Conservation (phyloP, 2,888 invertebrate genomes). For the Pasiphila rectangulata region DNA sequence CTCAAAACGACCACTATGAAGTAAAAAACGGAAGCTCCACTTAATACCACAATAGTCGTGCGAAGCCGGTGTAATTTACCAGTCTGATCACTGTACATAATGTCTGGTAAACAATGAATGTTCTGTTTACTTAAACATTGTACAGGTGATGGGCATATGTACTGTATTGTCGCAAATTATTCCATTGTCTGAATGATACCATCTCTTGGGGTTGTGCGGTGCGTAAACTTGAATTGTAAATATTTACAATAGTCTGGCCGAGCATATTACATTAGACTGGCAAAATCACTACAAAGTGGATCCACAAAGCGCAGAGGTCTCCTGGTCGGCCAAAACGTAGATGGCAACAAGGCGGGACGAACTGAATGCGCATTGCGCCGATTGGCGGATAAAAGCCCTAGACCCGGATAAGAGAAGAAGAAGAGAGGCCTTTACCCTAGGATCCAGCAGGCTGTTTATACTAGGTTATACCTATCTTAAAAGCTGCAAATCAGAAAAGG, state of each 20-base stretch:
- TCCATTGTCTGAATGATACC: slow-evolving; percentile 41
- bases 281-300: not conserved
- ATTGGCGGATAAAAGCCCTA: too few relatives aligned
- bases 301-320: not conserved
- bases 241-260: not conserved
- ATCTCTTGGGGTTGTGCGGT: slow-evolving; percentile 35
- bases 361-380: too few relatives aligned
- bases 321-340: too few relatives aligned
- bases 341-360: too few relatives aligned
- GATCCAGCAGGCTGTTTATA: too few relatives aligned
- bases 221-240: slow-evolving; percentile 21
- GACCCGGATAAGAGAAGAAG: too few relatives aligned
- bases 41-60: slow-evolving; percentile 12
- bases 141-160: slow-evolving; percentile 42
- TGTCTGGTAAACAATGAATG: slow-evolving; percentile 31
- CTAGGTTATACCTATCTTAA: too few relatives aligned
- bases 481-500: too few relatives aligned
- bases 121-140: slow-evolving; percentile 47
- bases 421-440: too few relatives aligned
- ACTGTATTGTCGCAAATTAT: slow-evolving; percentile 44
- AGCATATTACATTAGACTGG: not conserved
- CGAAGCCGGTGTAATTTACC: slow-evolving; percentile 10
- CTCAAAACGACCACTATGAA: not conserved
- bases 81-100: slow-evolving; percentile 2
- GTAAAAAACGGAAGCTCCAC: slow-evolving; percentile 13